Base-by-base conservation (phyloP, 2,797 vertebrate species). In the Schizopygopsis pylzovi region DNA sequence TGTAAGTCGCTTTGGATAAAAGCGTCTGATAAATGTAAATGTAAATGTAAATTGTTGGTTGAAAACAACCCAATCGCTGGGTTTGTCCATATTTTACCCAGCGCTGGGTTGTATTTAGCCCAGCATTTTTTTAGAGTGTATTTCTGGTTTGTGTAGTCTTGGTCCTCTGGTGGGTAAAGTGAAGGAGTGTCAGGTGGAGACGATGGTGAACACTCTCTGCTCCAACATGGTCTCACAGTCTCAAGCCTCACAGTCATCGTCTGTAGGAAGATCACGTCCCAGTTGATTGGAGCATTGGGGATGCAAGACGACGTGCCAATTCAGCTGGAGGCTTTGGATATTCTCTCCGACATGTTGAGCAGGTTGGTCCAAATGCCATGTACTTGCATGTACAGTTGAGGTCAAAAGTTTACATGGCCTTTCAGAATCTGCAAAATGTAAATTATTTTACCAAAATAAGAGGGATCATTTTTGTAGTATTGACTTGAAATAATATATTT, bases 181-280 rank as follows among this genome's bases (percentile, higher is more conserved):
- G 93, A 99, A 99, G 92, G 98, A 99, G 88, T 96, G 96, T 91
- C 98, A 99, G 93, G 97, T 99, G 90, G 98, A 99, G 94, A 96
- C 94, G 3, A 97, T 99, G 15, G 98, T 99, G 95, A 98, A 99
- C 1, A 94, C 95, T 0, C 95, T 99, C 20, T 99, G 98, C 13
- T 95, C 94, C 0, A 99, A 98, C 94, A 99, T 99, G 98, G 90
- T 95, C 41, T 98, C 98, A 28, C 28, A 28, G 28, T 28, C 28
- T 28, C 0, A 96, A 98, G 98, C 4, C 94, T 99, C 93, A 98
- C 97, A 0, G 95, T 99, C n/a, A 98, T 99, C 59, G 94, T 96
- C 0, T 98, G 98, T 91, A 97, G 96, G 90, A 99, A 97, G 92
- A 97, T 99, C 89, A 98, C 97, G 0, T 96, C 96, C 41, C 98